Percentiles rank a stretch among this genome's conserved stretches.
Evolutionary conservation across 2,888 invertebrate species (phyloP).

Genomic region (Athalia rosae): DNA sequence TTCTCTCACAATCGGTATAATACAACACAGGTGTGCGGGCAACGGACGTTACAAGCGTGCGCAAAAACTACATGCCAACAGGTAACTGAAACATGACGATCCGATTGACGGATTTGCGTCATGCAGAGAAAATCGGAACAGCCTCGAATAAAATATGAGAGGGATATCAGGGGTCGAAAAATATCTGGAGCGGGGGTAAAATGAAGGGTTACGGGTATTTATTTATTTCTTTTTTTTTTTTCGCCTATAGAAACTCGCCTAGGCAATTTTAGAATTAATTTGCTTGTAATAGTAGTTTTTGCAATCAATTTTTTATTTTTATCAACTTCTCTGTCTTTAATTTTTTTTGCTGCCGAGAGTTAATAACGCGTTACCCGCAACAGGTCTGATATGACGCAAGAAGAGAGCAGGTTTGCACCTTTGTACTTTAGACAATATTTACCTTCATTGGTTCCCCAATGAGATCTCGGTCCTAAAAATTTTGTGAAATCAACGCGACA

Average conservation of each 20-base stretch:
- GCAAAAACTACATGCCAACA: constrained; percentile 32
- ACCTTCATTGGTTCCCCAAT: neutral
- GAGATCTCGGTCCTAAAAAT: neutral
- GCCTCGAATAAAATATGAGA: neutral
- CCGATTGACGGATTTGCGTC: constrained; percentile 50
- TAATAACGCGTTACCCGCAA: constrained; percentile 17
- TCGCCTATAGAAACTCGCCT: neutral
- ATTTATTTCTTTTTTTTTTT: too few species aligned
- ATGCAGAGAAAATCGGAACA: constrained; percentile 45
- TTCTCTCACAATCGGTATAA: constrained; percentile 22
- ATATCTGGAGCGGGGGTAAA: neutral
- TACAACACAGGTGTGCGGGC: neutral
- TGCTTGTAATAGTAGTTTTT: neutral
- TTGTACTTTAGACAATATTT: neutral
- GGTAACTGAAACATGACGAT: constrained; percentile 13
- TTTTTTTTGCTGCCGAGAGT: neutral
- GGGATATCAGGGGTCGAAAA: neutral
- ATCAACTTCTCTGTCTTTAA: neutral
- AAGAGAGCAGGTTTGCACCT: constrained; percentile 9
- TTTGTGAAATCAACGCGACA: neutral
- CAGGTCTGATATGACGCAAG: constrained; percentile 21
- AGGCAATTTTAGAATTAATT: too few species aligned
- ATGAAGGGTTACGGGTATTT: neutral
- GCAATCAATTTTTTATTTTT: neutral
- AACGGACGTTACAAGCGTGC: constrained; percentile 20